Evolutionary conservation across 2,797 vertebrate species (phyloP).

Genomic region (Peromyscus eremicus): DNA sequence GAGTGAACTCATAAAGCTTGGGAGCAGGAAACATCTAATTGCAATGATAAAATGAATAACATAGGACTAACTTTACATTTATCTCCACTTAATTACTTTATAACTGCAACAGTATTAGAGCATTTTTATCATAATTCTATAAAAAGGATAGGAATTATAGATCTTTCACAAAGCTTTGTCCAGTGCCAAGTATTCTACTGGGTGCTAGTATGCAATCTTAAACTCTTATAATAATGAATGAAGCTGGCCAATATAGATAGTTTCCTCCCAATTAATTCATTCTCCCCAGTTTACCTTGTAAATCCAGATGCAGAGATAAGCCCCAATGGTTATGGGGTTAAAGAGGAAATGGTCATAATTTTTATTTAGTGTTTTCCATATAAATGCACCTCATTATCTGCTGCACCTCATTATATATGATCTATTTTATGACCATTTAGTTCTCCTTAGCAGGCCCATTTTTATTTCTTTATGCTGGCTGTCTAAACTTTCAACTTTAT

Average conservation of each 20-base stretch:
- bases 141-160: slow-evolving; percentile 69
- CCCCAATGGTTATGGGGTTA: slow-evolving; percentile 75
- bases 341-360: slow-evolving; percentile 77
- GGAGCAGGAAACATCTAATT: slow-evolving; percentile 48
- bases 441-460: slow-evolving; percentile 69
- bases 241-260: background rate
- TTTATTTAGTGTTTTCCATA: slow-evolving; percentile 83
- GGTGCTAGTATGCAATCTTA: slow-evolving; percentile 14
- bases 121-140: slow-evolving; percentile 69
- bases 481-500: slow-evolving; percentile 73
- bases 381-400: slow-evolving; percentile 80
- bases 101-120: slow-evolving; percentile 60
- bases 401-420: slow-evolving; percentile 80
- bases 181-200: slow-evolving; percentile 57
- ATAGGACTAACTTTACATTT: slow-evolving; percentile 58
- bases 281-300: slow-evolving; percentile 72
- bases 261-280: slow-evolving; percentile 71
- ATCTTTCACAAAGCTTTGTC: slow-evolving; percentile 63
- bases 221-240: slow-evolving; percentile 62
- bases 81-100: slow-evolving; percentile 74
- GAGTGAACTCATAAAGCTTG: slow-evolving; percentile 37
- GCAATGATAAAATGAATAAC: slow-evolving; percentile 61
- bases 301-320: slow-evolving; percentile 66
- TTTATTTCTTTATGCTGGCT: slow-evolving; percentile 73
- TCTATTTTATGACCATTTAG: slow-evolving; percentile 81